phyloP scores from a whole-genome alignment of 2,888 invertebrate genomes.

The Rhabditoides inermis region DNA sequence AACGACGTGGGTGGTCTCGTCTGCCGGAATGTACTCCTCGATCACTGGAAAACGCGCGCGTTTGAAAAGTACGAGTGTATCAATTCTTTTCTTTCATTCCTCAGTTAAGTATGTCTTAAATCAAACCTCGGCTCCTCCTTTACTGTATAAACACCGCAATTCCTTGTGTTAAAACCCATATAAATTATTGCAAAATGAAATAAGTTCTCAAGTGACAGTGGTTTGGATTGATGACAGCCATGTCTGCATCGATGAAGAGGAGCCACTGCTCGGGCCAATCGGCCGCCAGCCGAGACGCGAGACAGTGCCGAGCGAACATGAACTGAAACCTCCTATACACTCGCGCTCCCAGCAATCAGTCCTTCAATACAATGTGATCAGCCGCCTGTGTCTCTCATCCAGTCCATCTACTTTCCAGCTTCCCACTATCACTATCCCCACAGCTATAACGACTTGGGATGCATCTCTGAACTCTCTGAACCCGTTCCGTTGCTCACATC shows the following conservation, averaged over 20 bases:
- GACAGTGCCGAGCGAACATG: constrained; percentile 9
- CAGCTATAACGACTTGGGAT: too few relatives aligned
- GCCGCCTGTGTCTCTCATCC: too few relatives aligned
- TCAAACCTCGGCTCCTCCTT: neutral
- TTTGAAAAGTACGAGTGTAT: neutral
- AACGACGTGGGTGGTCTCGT: constrained; percentile 23
- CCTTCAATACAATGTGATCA: too few relatives aligned
- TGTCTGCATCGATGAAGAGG: constrained; percentile 35
- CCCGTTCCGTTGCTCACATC: constrained; percentile 2
- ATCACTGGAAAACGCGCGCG: constrained; percentile 7
- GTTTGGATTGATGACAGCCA: constrained; percentile 33
- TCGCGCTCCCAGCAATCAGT: too few relatives aligned
- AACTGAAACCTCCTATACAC: constrained; percentile 2
- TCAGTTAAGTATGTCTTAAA: neutral
- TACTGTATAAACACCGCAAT: neutral
- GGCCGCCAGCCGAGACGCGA: neutral
- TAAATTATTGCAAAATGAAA: too few relatives aligned
- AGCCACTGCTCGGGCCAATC: constrained; percentile 7
- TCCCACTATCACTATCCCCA: too few relatives aligned
- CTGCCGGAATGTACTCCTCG: constrained; percentile 26
- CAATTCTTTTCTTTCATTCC: neutral
- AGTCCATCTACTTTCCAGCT: too few relatives aligned
- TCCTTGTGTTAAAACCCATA: too few relatives aligned
- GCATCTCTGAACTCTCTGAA: too few relatives aligned
- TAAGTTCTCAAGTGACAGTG: too few relatives aligned